phyloP scores from a whole-genome alignment of 2,888 invertebrate genomes.

The Platycheirus albimanus region DNA sequence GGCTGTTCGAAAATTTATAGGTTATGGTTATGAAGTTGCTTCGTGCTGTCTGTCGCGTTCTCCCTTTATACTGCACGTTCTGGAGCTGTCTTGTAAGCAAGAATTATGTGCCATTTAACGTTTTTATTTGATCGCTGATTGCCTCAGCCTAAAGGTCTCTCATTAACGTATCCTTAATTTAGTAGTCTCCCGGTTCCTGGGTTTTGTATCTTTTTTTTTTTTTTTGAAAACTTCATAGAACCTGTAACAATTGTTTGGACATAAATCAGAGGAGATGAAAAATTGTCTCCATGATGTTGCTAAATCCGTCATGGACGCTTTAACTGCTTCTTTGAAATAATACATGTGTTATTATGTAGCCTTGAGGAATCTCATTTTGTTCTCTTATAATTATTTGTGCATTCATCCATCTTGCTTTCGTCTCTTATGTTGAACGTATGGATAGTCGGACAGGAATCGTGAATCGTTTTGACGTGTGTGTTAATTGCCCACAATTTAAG shows the following conservation, averaged over 20 bases:
- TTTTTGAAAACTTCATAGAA: constrained; percentile 19
- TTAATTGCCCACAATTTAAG: constrained; percentile 75
- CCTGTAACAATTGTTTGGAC: constrained; percentile 51
- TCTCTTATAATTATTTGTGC: constrained; percentile 5
- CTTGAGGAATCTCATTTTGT: constrained; percentile 47
- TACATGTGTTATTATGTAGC: constrained; percentile 46
- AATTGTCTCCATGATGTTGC: constrained; percentile 57
- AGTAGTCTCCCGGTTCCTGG: constrained; percentile 46
- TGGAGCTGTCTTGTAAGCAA: constrained; percentile 74
- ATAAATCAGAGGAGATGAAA: constrained; percentile 62
- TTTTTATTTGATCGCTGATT: constrained; percentile 76
- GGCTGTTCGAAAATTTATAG: constrained; percentile 66
- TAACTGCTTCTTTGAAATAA: constrained; percentile 19
- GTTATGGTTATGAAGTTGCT: constrained; percentile 62
- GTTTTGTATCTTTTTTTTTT: too few species aligned
- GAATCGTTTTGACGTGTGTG: constrained; percentile 70
- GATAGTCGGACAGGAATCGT: constrained; percentile 22
- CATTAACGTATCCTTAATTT: constrained; percentile 70
- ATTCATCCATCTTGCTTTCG: constrained; percentile 13
- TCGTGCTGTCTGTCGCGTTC: constrained; percentile 30
- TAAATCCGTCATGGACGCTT: constrained; percentile 48
- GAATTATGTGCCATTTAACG: constrained; percentile 76
- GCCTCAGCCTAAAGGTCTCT: constrained; percentile 70
- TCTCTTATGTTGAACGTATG: too few species aligned
- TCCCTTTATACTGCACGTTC: constrained; percentile 21